Evolutionary conservation across 1,140 invertebrate species (phyloP).

Genomic region (Habropoda laboriosa): DNA sequence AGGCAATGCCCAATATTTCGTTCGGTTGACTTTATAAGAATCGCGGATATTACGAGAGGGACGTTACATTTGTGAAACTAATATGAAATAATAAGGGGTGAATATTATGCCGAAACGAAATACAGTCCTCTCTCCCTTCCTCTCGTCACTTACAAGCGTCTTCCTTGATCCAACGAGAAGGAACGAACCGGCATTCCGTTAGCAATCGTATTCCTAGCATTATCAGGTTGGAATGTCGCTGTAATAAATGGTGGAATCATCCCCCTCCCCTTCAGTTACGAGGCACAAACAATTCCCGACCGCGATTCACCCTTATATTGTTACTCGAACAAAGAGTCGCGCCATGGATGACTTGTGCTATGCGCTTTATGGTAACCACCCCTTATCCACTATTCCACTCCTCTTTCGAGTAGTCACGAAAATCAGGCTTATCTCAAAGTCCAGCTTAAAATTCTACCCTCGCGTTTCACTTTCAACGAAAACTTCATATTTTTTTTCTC

Average conservation of each 20-base stretch:
- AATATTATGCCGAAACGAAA: background rate
- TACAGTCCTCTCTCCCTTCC: background rate
- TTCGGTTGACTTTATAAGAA: background rate
- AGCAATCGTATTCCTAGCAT: conserved; percentile 74
- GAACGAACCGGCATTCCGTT: conserved; percentile 63
- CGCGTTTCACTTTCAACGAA: background rate
- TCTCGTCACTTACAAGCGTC: background rate
- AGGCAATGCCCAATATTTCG: no score
- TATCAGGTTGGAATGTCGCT: conserved; percentile 78
- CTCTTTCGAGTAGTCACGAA: conserved; percentile 37
- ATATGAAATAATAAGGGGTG: background rate
- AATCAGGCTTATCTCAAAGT: conserved; percentile 7
- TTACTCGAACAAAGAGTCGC: conserved; percentile 78
- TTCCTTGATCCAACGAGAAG: conserved; percentile 51
- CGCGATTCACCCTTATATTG: conserved; percentile 79
- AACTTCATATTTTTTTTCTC: background rate
- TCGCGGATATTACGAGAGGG: background rate
- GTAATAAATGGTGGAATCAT: conserved; percentile 79
- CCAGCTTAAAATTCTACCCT: background rate
- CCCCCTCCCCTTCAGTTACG: conserved; percentile 50
- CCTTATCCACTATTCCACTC: conserved; percentile 46
- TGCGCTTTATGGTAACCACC: conserved; percentile 71
- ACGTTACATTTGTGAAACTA: background rate
- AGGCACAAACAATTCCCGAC: conserved; percentile 65
- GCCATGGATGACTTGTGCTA: conserved; percentile 74